Evolutionary conservation across 2,888 invertebrate species (phyloP), one percentile per base, ranked within the genome.

Genomic region (Amblyjoppa fuscipennis): DNA sequence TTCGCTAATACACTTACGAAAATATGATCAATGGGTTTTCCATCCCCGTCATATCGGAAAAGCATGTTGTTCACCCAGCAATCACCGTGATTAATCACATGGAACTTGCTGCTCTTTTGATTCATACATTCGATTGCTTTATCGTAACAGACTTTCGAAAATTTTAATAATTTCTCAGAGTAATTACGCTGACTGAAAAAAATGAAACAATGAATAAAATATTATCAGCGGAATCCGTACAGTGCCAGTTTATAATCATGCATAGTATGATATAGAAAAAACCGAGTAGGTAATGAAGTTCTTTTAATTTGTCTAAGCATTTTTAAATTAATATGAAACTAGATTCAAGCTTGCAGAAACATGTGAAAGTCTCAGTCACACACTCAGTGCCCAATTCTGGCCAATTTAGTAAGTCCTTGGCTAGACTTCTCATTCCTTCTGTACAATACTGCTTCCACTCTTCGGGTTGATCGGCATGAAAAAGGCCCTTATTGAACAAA

Each of bases 41-140:
- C 86, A 0, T 90, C 76, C 7, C 88, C 80, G 78, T 93, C 87
- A 78, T 93, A 93, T 38, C 88, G 88, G 87, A 93, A 94, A 11
- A 94, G 64, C 92, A 93, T 93, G 75, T 93, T 93, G 71, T 93
- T 93, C 9, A 92, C 89, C 93, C 93, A 93, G 38, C 84, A 90
- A 64, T 93, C 93, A 1, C 93, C 93, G 51, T 94, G 93, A 88
- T 90, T 93, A 13, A 93, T 87, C 0, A 93, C 93, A 45, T 90
- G 91, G 85, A 93, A 93, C 3, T 93, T 91, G 11, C 88, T 80
- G 0, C 90, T 87, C 0, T 69, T 68, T 0, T 31, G 20, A 0
- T 34, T 49, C 0, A 20, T 0, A 4, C 20, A 68, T 9, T 88
- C 59, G 2, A 41, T 3, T n/a, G 87, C 88, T 25, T 84, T 88